Evolutionary conservation across 1,140 invertebrate genomes (phyloP), one percentile per base, ranked within the genome.

Genomic region (Drosophila sp.): DNA sequence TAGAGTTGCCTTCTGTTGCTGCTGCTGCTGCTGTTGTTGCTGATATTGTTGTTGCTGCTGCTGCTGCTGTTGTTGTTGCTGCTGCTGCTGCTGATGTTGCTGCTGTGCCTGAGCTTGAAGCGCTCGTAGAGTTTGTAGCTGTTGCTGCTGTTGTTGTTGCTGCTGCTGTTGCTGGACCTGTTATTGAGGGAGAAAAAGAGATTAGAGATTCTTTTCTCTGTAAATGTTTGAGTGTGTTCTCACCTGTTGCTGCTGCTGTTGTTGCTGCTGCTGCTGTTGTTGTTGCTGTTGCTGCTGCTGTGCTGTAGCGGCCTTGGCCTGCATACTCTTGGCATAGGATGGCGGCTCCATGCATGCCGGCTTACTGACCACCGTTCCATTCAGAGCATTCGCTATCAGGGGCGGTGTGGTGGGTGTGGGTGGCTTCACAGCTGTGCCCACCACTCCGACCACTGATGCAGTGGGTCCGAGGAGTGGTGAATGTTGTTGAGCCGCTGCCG

Each of bases 261-360:
- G 67, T 30, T 57, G 74, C 29, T 93, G 93, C 79, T 17, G 17
- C 17, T 17, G 79, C 17, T 79, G 95, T 50, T 93, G 81, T 30
- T 83, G 82, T n/a, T 79, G 79, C 10, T 78, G 79, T 11, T 79
- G 79, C 3, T 72, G 74, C 61, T 94, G 92, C 81, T 95, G 95
- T 3, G 95, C 73, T 8, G 84, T 87, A 10, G 79, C 95, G n/a
- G 96, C 96, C 70, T 93, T 93, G 5, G 96, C 97, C 92, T 98
- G 97, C 95, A 98, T 97, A 4, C 96, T 97, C 67, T 96, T 97
- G 1, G 97, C 96, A 90, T 98, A 98, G 89, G 97, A 98, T 0
- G 97, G 97, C 0, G 97, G 97, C 90, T 98, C 97, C 5, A 96
- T 97, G 23, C 96, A 97, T 6, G 96, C 97, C 94, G 65, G 94